A percentile compares a stretch with the other conserved stretches of the same genome.
Conservation (phyloP, 2,113 vertebrate species). For the Cynopterus brachyotis region DNA sequence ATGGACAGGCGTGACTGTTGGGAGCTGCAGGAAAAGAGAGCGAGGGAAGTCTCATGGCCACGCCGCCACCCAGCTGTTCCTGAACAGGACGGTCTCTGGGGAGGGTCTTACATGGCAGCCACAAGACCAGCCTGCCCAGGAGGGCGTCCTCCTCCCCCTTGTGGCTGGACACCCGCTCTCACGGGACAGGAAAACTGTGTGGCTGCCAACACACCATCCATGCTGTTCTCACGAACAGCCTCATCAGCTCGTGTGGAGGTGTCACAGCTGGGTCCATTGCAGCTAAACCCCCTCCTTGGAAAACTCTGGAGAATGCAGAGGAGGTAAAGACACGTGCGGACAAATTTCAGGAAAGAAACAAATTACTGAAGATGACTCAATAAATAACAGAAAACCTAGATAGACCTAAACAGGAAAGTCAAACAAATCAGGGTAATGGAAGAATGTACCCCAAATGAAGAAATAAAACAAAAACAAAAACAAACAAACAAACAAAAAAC, state of each 20-base stretch:
- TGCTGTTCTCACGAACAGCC: too few relatives aligned
- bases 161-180: not conserved
- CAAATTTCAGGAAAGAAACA: too few relatives aligned
- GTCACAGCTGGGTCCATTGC: accelerated
- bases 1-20: not conserved
- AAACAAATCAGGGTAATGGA: too few relatives aligned
- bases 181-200: not conserved
- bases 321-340: not conserved
- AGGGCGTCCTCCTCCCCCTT: not conserved
- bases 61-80: not conserved
- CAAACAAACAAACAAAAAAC: too few relatives aligned
- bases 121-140: not conserved
- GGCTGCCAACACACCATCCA: accelerated
- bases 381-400: too few relatives aligned
- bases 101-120: not conserved
- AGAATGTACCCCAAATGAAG: too few relatives aligned
- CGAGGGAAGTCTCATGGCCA: conserved; percentile 24
- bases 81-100: accelerated
- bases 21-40: not conserved
- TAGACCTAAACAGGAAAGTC: too few relatives aligned
- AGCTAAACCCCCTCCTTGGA: too few relatives aligned
- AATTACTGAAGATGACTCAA: too few relatives aligned
- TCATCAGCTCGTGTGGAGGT: not conserved
- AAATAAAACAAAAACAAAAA: too few relatives aligned
- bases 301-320: not conserved